Base-by-base conservation (phyloP, 2,797 vertebrate genomes). In the Chelidonichthys spinosus region DNA sequence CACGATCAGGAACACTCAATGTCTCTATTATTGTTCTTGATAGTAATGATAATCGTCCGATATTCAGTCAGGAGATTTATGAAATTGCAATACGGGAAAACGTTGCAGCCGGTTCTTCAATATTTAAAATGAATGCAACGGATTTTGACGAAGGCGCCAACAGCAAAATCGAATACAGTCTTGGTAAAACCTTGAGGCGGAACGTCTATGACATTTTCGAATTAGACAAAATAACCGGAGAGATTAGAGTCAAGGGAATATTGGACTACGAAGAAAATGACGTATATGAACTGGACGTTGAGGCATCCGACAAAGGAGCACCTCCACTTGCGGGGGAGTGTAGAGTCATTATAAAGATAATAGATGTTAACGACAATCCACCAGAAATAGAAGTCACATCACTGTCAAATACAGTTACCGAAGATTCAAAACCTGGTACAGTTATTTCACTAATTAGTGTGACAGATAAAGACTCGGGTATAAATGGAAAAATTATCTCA, bases 21-120 rank as follows among this genome's bases (percentile, higher is more conserved):
- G 78, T 95, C 50, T 33, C 80, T 0, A 43, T 93, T 33, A 63
- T 56, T 2, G 85, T 96, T 2, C 79, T 94, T 50, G 94, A 96
- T 86, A 70, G 86, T 13, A 96, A 96, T 35, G 95, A 96, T 46
- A 95, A 96, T 36, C 84, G 88, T 0, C 95, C 95, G 0, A 64
- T 92, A n/a, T 96, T 96, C 52, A 88, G 68, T 56, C 89, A 33
- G 91, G 93, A 58, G 87, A 91, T 0, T 2, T 95, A 94, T n/a
- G 62, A 86, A 2, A 37, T 86, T 1, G 25, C 6, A 6, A 55
- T 94, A n/a, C 0, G 72, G 1, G 94, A 95, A 90, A 93, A 94
- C 6, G 70, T 62, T 18, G 10, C 54, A 0, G 0, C 86, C 0
- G 92, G 90, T 0, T 86, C 84, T 0, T 63, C 67, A 3, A 63